Percentiles rank a stretch among this genome's conserved stretches.
These are phyloP conservation scores for Eupithecia insigniata DNA, from an alignment of 2,888 invertebrate genomes.

Conservation along the genomic window DNA sequence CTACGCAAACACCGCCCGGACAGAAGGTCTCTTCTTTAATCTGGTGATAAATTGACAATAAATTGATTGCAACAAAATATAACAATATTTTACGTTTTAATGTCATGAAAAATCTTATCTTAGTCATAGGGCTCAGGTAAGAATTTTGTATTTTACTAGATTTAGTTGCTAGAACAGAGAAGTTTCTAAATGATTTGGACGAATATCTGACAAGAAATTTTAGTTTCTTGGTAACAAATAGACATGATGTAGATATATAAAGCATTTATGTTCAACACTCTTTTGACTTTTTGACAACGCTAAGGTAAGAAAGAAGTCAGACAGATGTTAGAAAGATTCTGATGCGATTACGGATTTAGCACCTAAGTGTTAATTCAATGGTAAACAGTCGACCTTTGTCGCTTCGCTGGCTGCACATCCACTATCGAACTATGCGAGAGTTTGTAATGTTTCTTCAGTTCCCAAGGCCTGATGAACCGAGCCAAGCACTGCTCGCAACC, in stretches of 20 bases:
- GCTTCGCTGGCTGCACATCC: constrained; percentile 47
- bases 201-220: neutral
- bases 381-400: constrained; percentile 25
- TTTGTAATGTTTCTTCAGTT: constrained; percentile 69
- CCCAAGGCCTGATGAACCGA: constrained; percentile 70
- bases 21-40: constrained; percentile 61
- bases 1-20: constrained; percentile 65
- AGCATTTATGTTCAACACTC: neutral
- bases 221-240: neutral
- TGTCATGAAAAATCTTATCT: neutral
- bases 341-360: neutral
- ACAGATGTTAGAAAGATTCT: neutral
- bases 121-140: neutral
- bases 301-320: neutral
- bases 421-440: constrained; percentile 56
- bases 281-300: too few relatives aligned
- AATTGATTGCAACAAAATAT: neutral
- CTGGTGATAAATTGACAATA: constrained; percentile 50
- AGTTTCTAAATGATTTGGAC: neutral
- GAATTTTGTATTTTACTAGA: neutral
- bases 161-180: neutral
- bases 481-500: constrained; percentile 67
- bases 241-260: neutral
- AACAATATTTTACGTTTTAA: neutral
- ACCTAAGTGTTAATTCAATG: neutral